Base-by-base conservation (phyloP, 2,888 invertebrate genomes). In the Apantesis nais region DNA sequence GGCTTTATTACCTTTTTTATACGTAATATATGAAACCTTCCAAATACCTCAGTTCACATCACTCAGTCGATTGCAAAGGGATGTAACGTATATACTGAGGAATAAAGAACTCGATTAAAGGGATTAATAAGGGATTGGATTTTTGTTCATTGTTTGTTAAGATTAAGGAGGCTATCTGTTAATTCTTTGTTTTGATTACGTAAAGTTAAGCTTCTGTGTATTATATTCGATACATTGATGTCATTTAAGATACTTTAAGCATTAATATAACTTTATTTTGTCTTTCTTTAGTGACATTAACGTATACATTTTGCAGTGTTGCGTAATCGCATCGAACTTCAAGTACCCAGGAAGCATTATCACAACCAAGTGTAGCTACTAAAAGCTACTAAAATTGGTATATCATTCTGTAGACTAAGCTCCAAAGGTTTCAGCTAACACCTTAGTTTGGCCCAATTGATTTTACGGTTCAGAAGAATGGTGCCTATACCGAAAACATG, bases 1-100 rank as follows among this genome's bases (percentile, higher is more conserved):
- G 39, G 65, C 62, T 71, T 78, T 79, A 80, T 79, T 80, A 78
- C 77, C 66, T 75, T 70, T 76, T 81, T 76, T 74, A 77, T 76
- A 66, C 37, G 77, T 70, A 68, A 77, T 67, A 60, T 66, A 67
- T 67, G 44, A 61, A 67, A 78, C 68, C 71, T 52, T 69, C 55
- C 65, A 76, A 74, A 79, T 81, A 75, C 74, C 73, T 79, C 74
- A 73, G 41, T 62, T 78, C 68, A 63, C 67, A 78, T 81, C 74
- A 74, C 61, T 79, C 78, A 75, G 64, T 71, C 61, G 39, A 73
- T 72, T 76, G 70, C 72, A 66, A 72, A 76, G 68, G 61, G 61
- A 65, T 67, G 55, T 74, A 60, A 70, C 58, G 55, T 72, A 48
- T 70, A 61, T 68, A 66, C 58, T 58, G 62, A 34, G 39, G 67